Conservation (phyloP, 2,888 invertebrate species). For the Morpho helenor region DNA sequence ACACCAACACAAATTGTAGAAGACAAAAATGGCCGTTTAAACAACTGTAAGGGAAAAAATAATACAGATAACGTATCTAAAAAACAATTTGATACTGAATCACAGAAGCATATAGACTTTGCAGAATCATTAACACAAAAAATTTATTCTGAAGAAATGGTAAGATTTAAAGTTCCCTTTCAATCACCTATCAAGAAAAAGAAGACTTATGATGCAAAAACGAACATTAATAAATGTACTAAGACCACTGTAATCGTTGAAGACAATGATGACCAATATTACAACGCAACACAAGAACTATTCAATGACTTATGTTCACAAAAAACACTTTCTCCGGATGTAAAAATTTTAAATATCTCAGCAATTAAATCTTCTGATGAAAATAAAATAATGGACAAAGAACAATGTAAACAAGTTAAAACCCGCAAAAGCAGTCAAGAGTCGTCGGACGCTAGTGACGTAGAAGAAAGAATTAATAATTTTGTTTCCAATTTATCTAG, state of each 20-base stretch:
- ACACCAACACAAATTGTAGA: conserved; percentile 38
- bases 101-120: conserved; percentile 24
- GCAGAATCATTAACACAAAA: conserved; percentile 49
- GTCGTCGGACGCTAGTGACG: conserved; percentile 9
- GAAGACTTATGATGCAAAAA: conserved; percentile 34
- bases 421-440: not conserved
- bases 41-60: not conserved
- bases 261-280: conserved; percentile 46
- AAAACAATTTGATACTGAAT: conserved; percentile 10
- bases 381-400: not conserved
- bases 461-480: conserved; percentile 32
- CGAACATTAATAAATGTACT: conserved; percentile 18
- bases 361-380: not conserved
- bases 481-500: conserved; percentile 37
- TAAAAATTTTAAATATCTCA: conserved; percentile 3
- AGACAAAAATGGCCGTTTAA: conserved; percentile 13
- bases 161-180: conserved; percentile 55
- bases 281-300: conserved; percentile 61
- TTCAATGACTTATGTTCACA: conserved; percentile 57
- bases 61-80: not conserved
- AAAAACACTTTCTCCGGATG: conserved; percentile 31
- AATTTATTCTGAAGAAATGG: conserved; percentile 33
- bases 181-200: conserved; percentile 45
- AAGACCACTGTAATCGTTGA: conserved; percentile 6
- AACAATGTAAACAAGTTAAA: not conserved